Percentiles rank a stretch among this genome's conserved stretches.
Conservation (phyloP, 1,140 invertebrate species). For the Drosophila nebulosa region DNA sequence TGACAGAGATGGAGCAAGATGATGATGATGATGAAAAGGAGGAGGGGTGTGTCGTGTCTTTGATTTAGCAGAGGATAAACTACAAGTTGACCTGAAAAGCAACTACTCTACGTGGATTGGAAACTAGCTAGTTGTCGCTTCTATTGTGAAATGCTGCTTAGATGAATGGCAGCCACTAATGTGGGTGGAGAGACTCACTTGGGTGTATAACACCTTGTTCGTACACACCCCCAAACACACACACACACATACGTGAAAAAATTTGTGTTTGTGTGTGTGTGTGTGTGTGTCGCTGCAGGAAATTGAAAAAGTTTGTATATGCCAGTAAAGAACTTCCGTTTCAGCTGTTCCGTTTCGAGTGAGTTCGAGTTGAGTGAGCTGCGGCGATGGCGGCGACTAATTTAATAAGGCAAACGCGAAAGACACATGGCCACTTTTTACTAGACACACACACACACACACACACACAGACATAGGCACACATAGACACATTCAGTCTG, state of each 20-base stretch:
- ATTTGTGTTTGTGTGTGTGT: not conserved
- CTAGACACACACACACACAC: conserved; percentile 24
- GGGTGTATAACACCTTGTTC: conserved; percentile 19
- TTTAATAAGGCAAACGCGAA: conserved; percentile 66
- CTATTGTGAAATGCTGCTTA: conserved; percentile 41
- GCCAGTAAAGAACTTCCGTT: conserved; percentile 53
- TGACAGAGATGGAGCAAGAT: not conserved
- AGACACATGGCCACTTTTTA: conserved; percentile 60
- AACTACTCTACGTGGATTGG: conserved; percentile 23
- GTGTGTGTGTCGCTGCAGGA: conserved; percentile 38
- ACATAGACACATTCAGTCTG: not conserved
- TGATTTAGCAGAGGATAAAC: conserved; percentile 22
- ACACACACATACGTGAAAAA: not conserved
- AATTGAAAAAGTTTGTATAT: conserved; percentile 77
- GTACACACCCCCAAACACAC: conserved; percentile 3
- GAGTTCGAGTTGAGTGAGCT: conserved; percentile 50
- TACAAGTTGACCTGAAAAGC: conserved; percentile 50
- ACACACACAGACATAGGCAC: conserved; percentile 22
- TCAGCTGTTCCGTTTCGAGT: conserved; percentile 57
- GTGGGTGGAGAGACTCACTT: not conserved
- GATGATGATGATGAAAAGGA: too few relatives aligned
- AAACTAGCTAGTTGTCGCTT: conserved; percentile 28
- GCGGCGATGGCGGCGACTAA: conserved; percentile 41
- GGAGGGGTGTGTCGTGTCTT: conserved; percentile 8
- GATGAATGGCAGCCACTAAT: conserved; percentile 42